Conservation (phyloP, 1,140 invertebrate species). For the Holotrichia oblita region DNA sequence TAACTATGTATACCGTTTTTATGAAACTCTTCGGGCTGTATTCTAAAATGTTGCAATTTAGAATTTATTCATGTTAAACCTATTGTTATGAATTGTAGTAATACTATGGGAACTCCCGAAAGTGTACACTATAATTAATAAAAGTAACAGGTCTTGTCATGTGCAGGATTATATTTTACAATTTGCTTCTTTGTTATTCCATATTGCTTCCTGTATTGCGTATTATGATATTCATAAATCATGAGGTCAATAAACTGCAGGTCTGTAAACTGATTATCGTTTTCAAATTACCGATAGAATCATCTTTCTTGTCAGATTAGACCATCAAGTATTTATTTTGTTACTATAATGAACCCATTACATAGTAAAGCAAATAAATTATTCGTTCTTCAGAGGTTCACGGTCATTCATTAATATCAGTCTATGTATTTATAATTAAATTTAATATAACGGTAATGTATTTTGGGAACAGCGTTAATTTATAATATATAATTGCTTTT, state of each 20-base stretch:
- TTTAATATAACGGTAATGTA: background rate
- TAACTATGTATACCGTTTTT: too few species aligned
- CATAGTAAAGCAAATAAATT: background rate
- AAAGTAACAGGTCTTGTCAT: background rate
- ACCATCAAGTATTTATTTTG: slow-evolving; percentile 6
- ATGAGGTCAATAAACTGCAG: slow-evolving; percentile 17
- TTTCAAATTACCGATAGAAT: background rate
- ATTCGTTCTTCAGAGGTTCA: background rate
- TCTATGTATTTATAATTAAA: background rate
- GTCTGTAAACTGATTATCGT: background rate
- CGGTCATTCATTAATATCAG: background rate
- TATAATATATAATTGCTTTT: background rate
- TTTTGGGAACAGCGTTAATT: background rate
- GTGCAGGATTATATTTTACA: background rate
- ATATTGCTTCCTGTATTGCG: slow-evolving; percentile 18
- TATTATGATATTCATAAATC: background rate
- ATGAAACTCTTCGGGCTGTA: background rate
- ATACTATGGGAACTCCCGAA: background rate
- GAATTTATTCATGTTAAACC: background rate
- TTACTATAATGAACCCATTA: background rate
- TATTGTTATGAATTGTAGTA: background rate
- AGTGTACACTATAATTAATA: slow-evolving; percentile 15
- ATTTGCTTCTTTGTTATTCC: background rate
- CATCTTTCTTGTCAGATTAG: background rate
- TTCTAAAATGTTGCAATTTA: background rate